A percentile compares a stretch with the other conserved stretches of the same genome.
These are phyloP conservation scores for Athrips mouffetella DNA, from an alignment of 2,888 invertebrate genomes.

Conservation along the genomic window DNA sequence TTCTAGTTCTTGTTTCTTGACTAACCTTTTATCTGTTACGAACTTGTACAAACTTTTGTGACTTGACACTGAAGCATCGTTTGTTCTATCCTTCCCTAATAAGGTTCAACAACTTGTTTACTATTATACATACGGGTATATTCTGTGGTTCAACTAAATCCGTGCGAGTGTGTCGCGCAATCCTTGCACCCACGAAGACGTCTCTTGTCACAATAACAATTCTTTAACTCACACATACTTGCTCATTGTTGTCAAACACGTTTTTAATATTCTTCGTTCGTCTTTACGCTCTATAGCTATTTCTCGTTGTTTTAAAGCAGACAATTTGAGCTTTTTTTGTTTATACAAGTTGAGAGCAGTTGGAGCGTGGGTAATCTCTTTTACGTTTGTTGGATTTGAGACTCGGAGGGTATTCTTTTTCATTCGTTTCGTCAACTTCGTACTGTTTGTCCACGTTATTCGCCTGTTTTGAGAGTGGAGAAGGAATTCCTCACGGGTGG, in stretches of 20 bases:
- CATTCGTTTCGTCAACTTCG: constrained; percentile 63
- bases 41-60: too few species aligned
- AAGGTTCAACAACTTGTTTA: too few species aligned
- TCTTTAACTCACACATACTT: constrained; percentile 57
- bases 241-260: constrained; percentile 59
- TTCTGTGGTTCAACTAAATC: not conserved
- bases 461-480: constrained; percentile 30
- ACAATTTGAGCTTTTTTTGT: constrained; percentile 71
- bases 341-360: constrained; percentile 73
- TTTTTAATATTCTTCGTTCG: constrained; percentile 72
- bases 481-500: constrained; percentile 55
- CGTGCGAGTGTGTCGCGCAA: not conserved
- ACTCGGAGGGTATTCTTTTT: constrained; percentile 58
- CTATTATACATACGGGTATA: too few species aligned
- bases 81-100: too few species aligned
- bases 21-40: too few species aligned
- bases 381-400: constrained; percentile 73
- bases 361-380: constrained; percentile 74
- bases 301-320: constrained; percentile 66
- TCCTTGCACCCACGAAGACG: constrained; percentile 16
- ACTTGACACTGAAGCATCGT: too few species aligned
- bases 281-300: constrained; percentile 69
- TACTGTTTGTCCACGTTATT: constrained; percentile 59
- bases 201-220: constrained; percentile 62
- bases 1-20: too few species aligned